phyloP scores from a whole-genome alignment of 2,113 vertebrate species.

The Trematomus loennbergii region DNA sequence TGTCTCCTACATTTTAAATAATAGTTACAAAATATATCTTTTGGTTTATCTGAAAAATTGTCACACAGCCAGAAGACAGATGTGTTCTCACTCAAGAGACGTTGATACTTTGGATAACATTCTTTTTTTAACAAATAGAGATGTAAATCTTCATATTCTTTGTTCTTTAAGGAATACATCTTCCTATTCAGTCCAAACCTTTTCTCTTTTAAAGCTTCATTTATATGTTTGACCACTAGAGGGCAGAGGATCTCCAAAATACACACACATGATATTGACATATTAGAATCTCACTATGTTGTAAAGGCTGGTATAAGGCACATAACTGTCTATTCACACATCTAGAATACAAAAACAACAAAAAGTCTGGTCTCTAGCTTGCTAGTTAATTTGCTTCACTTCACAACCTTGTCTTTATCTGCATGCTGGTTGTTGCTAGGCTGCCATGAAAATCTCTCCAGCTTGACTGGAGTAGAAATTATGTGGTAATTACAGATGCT shows the following conservation, averaged over 20 bases:
- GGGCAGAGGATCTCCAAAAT: neutral
- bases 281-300: neutral
- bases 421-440: too few species aligned
- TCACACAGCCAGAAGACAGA: too few species aligned
- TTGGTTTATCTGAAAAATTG: neutral
- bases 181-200: too few species aligned
- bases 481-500: conserved; percentile 13
- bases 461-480: neutral
- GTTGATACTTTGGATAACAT: neutral
- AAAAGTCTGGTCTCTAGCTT: neutral
- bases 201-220: neutral
- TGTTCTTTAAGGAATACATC: too few species aligned
- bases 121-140: neutral
- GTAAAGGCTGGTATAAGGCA: too few species aligned
- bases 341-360: neutral
- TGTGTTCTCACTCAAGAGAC: neutral
- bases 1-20: neutral
- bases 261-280: neutral
- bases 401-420: neutral
- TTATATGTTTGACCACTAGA: neutral
- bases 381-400: neutral
- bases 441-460: neutral
- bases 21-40: neutral
- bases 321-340: neutral
- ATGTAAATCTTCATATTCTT: too few species aligned